phyloP scores from a whole-genome alignment of 2,888 invertebrate species.

The Chesias legatella region DNA sequence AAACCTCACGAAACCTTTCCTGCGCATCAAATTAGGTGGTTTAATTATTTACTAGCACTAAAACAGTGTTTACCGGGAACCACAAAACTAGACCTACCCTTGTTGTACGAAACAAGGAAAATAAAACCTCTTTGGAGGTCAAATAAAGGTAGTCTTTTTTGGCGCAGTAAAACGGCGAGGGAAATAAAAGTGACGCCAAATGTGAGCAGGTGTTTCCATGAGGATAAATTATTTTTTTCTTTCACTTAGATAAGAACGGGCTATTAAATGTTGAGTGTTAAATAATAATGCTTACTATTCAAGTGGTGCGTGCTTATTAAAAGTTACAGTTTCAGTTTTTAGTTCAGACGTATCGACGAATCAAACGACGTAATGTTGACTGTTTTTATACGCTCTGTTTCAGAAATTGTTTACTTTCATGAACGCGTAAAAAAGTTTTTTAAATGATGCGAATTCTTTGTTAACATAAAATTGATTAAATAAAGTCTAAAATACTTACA shows the following conservation, averaged over 20 bases:
- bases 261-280: conserved; percentile 9
- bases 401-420: too few species aligned
- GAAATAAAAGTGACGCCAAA: conserved; percentile 66
- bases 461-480: too few species aligned
- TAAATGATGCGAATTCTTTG: too few species aligned
- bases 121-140: conserved; percentile 49
- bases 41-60: conserved; percentile 77
- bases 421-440: too few species aligned
- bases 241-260: conserved; percentile 38
- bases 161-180: conserved; percentile 60
- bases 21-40: conserved; percentile 75
- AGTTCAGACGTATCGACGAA: too few species aligned
- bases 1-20: conserved; percentile 59
- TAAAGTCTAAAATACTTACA: too few species aligned
- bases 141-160: conserved; percentile 54
- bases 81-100: conserved; percentile 54
- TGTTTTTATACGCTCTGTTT: too few species aligned
- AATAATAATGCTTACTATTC: conserved; percentile 8
- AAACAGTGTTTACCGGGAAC: conserved; percentile 62
- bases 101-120: conserved; percentile 31
- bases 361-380: too few species aligned
- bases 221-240: conserved; percentile 51
- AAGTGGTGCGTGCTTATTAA: background rate
- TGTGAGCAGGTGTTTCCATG: conserved; percentile 62
- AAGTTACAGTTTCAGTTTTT: background rate